A percentile compares a stretch with the other conserved stretches of the same genome.
phyloP scores from a whole-genome alignment of 2,797 vertebrate species.

The Coranthus polyacanthus region DNA sequence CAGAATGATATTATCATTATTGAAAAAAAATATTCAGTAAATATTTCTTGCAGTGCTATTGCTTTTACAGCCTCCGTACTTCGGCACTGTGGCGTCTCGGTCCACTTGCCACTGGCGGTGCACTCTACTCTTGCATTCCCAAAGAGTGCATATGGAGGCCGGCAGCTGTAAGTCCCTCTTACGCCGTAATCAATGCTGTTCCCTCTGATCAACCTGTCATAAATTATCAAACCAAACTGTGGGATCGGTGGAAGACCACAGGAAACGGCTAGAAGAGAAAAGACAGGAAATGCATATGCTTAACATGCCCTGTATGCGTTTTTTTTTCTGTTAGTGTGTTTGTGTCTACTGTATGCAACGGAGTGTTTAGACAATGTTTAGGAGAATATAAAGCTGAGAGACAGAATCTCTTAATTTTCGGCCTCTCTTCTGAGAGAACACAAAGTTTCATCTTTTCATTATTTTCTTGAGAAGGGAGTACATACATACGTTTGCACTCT shows the following conservation, averaged over 20 bases:
- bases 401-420: neutral
- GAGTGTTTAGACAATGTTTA: too few species aligned
- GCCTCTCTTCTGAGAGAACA: neutral
- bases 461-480: neutral
- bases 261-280: conserved; percentile 75
- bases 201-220: conserved; percentile 50
- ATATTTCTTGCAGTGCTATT: neutral
- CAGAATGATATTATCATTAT: too few species aligned
- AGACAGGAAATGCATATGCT: conserved; percentile 3
- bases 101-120: conserved; percentile 85
- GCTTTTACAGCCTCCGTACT: conserved; percentile 70
- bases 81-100: conserved; percentile 85
- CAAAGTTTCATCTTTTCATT: neutral
- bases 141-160: conserved; percentile 79
- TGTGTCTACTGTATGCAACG: neutral
- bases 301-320: neutral
- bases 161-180: conserved; percentile 81
- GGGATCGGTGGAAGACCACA: conserved; percentile 85
- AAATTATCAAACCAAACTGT: conserved; percentile 77
- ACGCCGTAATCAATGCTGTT: conserved; percentile 74
- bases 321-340: neutral
- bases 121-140: conserved; percentile 85
- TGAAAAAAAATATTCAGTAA: neutral
- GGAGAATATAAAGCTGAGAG: neutral
- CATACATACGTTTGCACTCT: conserved; percentile 85